A percentile compares a stretch with the other conserved stretches of the same genome.
Conservation (phyloP, 2,888 invertebrate genomes). For the Plagodis pulveraria region DNA sequence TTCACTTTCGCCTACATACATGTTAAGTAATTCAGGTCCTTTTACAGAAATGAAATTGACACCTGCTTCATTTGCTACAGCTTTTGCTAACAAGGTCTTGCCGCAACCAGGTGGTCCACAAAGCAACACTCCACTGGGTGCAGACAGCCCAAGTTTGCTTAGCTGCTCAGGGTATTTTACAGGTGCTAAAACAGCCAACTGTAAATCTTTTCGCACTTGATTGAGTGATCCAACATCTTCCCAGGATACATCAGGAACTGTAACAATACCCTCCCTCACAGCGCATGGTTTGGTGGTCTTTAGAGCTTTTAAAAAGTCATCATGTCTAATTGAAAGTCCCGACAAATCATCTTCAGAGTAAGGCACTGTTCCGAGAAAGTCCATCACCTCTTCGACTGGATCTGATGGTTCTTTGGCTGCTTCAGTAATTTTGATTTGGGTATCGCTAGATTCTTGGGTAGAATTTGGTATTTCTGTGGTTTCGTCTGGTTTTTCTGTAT, state of each 20-base stretch:
- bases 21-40: slow-evolving; percentile 98
- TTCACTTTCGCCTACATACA: slow-evolving; percentile 99
- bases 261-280: slow-evolving; percentile 98
- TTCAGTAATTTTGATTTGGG: slow-evolving; percentile 34
- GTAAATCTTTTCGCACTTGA: slow-evolving; percentile 94
- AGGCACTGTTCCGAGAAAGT: slow-evolving; percentile 88
- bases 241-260: slow-evolving; percentile 99
- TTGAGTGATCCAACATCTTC: slow-evolving; percentile 96
- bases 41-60: slow-evolving; percentile 99
- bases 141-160: slow-evolving; percentile 90
- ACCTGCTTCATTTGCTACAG: slow-evolving; percentile 99
- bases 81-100: slow-evolving; percentile 98
- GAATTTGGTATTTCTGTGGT: slow-evolving; percentile 35
- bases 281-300: slow-evolving; percentile 95
- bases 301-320: slow-evolving; percentile 91
- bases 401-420: slow-evolving; percentile 42
- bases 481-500: slow-evolving; percentile 46
- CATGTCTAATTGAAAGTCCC: slow-evolving; percentile 88
- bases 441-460: slow-evolving; percentile 44
- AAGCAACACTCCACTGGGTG: slow-evolving; percentile 95
- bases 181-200: slow-evolving; percentile 96
- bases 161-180: slow-evolving; percentile 94
- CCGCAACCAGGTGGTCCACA: slow-evolving; percentile 99
- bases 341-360: slow-evolving; percentile 86
- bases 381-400: slow-evolving; percentile 82